Percentiles rank a stretch among this genome's conserved stretches.
phyloP scores from a whole-genome alignment of 2,888 invertebrate species.

The Lepeophtheirus nordmannii region DNA sequence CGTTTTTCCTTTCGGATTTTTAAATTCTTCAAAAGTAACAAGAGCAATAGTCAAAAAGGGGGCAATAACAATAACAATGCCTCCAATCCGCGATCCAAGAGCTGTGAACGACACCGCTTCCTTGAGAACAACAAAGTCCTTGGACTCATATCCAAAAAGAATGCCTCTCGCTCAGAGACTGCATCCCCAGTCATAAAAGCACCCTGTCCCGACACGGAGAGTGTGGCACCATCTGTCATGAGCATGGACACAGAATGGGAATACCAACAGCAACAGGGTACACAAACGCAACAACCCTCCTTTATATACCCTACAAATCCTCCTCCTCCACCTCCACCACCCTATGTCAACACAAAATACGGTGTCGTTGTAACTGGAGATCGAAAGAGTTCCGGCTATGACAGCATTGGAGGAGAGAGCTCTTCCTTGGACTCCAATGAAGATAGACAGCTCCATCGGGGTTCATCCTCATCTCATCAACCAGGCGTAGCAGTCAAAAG shows the following conservation, averaged over 20 bases:
- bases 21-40: not conserved
- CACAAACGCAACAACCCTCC: slow-evolving; percentile 6
- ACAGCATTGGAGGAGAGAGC: slow-evolving; percentile 72
- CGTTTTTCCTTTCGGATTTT: not conserved
- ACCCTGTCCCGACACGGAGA: not conserved
- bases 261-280: slow-evolving; percentile 8
- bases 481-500: not conserved
- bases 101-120: not conserved
- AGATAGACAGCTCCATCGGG: slow-evolving; percentile 31
- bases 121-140: not conserved
- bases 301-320: not conserved
- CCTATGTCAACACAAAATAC: not conserved
- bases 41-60: no score
- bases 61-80: not conserved
- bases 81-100: not conserved
- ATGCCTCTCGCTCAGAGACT: not conserved
- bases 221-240: slow-evolving; percentile 2
- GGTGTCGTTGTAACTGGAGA: slow-evolving; percentile 34
- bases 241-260: slow-evolving; percentile 21
- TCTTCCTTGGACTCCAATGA: slow-evolving; percentile 61
- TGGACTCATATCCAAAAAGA: not conserved
- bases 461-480: not conserved
- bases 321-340: not conserved
- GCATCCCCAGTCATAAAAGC: not conserved
- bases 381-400: slow-evolving; percentile 71